Evolutionary conservation across 2,113 vertebrate genomes (phyloP).

Genomic region (Rhinopithecus roxellana): DNA sequence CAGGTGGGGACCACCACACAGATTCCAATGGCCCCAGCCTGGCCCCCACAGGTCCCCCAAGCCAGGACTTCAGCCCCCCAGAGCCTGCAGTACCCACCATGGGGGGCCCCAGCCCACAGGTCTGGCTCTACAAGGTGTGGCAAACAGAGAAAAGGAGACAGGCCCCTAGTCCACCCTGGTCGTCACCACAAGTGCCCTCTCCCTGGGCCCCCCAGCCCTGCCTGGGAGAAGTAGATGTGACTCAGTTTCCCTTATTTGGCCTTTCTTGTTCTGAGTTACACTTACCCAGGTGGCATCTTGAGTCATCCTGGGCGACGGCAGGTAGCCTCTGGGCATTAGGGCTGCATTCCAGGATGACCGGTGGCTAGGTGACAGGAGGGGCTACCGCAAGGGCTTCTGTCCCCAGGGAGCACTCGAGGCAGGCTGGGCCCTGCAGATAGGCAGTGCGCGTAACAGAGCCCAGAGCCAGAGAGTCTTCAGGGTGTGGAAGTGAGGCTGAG

Average conservation of each 20-base stretch:
- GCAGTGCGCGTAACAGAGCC: too few relatives aligned
- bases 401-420: not conserved
- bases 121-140: not conserved
- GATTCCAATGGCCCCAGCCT: too few relatives aligned
- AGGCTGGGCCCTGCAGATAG: rapidly evolving
- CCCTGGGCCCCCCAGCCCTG: rapidly evolving
- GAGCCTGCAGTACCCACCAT: rapidly evolving
- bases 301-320: rapidly evolving
- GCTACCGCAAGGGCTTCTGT: not conserved
- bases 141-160: not conserved
- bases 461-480: not conserved
- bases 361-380: not conserved
- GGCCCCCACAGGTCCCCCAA: rapidly evolving
- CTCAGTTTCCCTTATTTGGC: not conserved
- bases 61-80: not conserved
- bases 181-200: rapidly evolving
- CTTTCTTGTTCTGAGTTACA: not conserved
- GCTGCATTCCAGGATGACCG: rapidly evolving
- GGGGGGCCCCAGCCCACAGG: not conserved
- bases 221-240: not conserved
- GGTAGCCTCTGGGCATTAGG: not conserved
- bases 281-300: not conserved
- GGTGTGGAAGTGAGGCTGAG: rapidly evolving
- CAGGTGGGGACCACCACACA: rapidly evolving
- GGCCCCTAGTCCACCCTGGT: not conserved